phyloP scores from a whole-genome alignment of 2,113 vertebrate species.

The Zosterops lateralis region DNA sequence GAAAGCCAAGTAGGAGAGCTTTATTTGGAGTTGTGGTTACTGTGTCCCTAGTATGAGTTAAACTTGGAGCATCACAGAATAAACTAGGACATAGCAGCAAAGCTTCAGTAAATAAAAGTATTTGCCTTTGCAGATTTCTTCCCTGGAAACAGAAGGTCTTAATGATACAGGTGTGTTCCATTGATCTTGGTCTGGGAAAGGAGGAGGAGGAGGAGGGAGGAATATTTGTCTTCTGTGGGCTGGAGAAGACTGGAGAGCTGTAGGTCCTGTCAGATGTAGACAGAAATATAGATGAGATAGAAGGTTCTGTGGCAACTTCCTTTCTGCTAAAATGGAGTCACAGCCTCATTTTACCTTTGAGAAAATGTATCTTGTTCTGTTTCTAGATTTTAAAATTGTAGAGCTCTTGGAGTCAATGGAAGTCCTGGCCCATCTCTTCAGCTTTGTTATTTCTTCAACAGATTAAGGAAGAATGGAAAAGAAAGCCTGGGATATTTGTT shows the following conservation, averaged over 20 bases:
- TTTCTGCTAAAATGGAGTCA: neutral
- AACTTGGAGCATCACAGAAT: neutral
- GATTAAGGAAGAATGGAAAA: neutral
- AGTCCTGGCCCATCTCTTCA: neutral
- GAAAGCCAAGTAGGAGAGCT: neutral
- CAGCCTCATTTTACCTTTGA: neutral
- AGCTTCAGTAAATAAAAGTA: neutral
- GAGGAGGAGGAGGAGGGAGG: neutral
- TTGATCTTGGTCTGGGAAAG: neutral
- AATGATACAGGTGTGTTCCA: neutral
- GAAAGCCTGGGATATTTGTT: neutral
- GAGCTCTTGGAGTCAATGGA: neutral
- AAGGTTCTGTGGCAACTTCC: neutral
- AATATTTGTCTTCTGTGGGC: neutral
- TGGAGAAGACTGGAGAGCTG: neutral
- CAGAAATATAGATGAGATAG: neutral
- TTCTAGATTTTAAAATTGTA: neutral
- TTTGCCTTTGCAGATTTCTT: neutral
- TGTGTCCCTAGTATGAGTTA: neutral
- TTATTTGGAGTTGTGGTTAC: neutral
- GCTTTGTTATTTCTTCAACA: neutral
- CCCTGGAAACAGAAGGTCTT: neutral
- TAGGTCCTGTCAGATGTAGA: neutral
- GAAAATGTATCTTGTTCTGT: neutral
- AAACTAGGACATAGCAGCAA: neutral